phyloP scores from a whole-genome alignment of 2,888 invertebrate genomes.

The Pristionchus maxplancki region DNA sequence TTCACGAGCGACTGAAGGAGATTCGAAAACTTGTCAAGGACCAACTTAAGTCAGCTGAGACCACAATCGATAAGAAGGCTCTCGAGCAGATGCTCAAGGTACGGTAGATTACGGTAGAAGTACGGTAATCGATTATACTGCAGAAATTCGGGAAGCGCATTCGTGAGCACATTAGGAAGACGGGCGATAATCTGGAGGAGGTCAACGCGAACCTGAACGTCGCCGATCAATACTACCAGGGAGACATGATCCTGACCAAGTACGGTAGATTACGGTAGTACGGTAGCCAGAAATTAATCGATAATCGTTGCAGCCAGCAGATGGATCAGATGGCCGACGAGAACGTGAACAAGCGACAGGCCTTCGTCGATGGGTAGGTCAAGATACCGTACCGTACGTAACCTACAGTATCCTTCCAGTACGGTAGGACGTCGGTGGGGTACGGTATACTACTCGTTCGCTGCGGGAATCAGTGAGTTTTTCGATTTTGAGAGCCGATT shows the following conservation, averaged over 20 bases:
- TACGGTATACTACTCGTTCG: slow-evolving; percentile 41
- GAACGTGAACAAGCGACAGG: slow-evolving; percentile 43
- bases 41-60: background rate
- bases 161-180: slow-evolving; percentile 48
- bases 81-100: slow-evolving; percentile 49
- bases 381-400: background rate
- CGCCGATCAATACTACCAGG: slow-evolving; percentile 60
- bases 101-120: background rate
- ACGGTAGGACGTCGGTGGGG: slow-evolving; percentile 15
- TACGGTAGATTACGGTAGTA: background rate
- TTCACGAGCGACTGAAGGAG: slow-evolving; percentile 34
- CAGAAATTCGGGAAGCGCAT: slow-evolving; percentile 34
- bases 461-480: background rate
- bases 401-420: slow-evolving; percentile 8
- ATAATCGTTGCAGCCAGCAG: background rate
- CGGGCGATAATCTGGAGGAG: slow-evolving; percentile 50
- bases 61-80: slow-evolving; percentile 30
- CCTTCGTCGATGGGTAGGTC: slow-evolving; percentile 34
- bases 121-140: background rate
- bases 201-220: slow-evolving; percentile 51
- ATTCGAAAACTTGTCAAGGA: background rate
- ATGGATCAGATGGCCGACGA: slow-evolving; percentile 9
- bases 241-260: slow-evolving; percentile 64
- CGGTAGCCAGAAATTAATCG: background rate
- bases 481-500: too few relatives aligned